Base-by-base conservation (phyloP, 2,888 invertebrate genomes). In the Margaritifera margaritifera region DNA sequence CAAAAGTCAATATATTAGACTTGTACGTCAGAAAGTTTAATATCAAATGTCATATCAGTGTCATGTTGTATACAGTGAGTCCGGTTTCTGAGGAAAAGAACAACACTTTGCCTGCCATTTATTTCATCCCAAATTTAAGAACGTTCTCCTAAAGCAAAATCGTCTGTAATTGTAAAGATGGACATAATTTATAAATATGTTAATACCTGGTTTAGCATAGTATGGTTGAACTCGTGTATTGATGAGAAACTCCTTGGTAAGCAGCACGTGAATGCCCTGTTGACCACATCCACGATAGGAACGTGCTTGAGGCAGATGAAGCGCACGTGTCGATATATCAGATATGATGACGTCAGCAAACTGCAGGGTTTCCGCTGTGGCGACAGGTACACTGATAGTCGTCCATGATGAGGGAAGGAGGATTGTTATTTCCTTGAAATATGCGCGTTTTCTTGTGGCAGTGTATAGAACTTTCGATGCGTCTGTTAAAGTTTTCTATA, bases 361-460 rank as follows among this genome's bases (percentile, higher is more conserved):
- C 42, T 72, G 57, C 11, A 76, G 51, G 22, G 67, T 69, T 58
- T 73, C 67, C 19, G 63, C 56, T 8, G 75, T 72, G 53, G 63
- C 59, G 24, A 53, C 67, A n/a, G 71, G 62, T 15, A 57, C 52
- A 3, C 67, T 68, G 52, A 25, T 57, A 18, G 27, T 27, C 20
- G 73, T 64, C 93, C 93, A 94, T 25, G 91, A 90, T 27, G 90
- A 84, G 5, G 94, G 94, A 66, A 93, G 25, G 4, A 93, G 88
- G 62, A 94, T 92, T 68, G 92, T 92, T 73, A 93, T 91, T 60
- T 92, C 91, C 70, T 92, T 91, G 81, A 93, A 91, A 83, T 91
- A 84, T 0, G 84, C 83, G 22, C 84, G 68, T 31, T 81, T 75
- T 54, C 92, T 91, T 66, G 93, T 91, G 19, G 93, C 92, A 62